Evolutionary conservation across 2,888 invertebrate species (phyloP), one percentile per base, ranked within the genome.

Genomic region (Limnephilus rhombicus): DNA sequence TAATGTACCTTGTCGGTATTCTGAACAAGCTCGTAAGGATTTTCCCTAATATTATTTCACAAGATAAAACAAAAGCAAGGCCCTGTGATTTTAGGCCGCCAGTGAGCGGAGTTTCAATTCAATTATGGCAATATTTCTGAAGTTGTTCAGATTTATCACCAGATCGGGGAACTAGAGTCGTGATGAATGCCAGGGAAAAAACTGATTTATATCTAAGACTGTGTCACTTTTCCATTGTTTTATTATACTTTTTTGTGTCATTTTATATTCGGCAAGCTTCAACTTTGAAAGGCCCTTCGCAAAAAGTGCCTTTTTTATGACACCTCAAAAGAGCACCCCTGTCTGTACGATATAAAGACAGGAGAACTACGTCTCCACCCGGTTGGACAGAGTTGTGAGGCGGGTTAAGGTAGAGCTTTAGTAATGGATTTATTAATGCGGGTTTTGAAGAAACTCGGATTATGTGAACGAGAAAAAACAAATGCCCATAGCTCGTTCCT

Each of bases 61-160:
- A 37, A 83, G 68, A 68, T 68, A 68, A n/a, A 68, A 68, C 68
- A 68, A 83, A 34, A 13, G 83, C 83, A 34, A 24, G 37, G 31
- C 83, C 2, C 37, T 68, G 89, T 89, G 89, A 89, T 53, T 89
- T 34, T 11, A 31, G 34, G 34, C 34, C 18, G 89, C 53, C 68
- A 68, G 68, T 82, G 41, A 85, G 85, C 87, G 15, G 91, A 90
- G 86, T 93, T 92, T 93, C 92, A 91, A 92, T 93, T 93, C 93
- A 93, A 93, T 93, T 93, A 93, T 92, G 91, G 91, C 91, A 92
- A 92, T 93, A 93, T 93, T 93, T 93, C 92, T 92, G 90, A 92
- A 93, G 92, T 92, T 93, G 90, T 86, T 41, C 80, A 80, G 92
- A 93, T 92, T 93, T 93, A 92, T 93, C 80, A 86, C 90, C 88